Base-by-base conservation (phyloP, 1,140 invertebrate species). In the Euwallacea similis region DNA sequence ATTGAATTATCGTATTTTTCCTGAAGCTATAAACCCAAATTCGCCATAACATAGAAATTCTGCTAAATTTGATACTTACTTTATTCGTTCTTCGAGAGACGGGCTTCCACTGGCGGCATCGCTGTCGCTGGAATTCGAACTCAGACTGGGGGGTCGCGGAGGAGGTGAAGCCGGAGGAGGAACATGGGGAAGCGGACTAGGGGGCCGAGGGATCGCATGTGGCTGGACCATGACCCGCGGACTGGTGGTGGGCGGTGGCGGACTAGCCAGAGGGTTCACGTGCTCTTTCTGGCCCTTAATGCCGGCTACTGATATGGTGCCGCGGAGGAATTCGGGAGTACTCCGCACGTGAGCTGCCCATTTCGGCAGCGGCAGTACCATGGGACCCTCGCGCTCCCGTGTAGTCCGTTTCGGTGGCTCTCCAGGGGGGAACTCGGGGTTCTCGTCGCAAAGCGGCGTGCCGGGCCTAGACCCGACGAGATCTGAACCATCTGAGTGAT, bases 11-110 rank as follows among this genome's bases (percentile, higher is more conserved):
- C 1, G 21, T 33, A 33, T 33, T 33, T 33, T 33, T 33, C 21
- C 21, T 4, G 21, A 33, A 33, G 21, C 21, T 4, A 47, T 47
- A 47, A 6, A 47, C 46, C 46, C 46, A 47, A 13, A 33, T 33
- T 4, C 21, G 21, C 21, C 21, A 33, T 33, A 33, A 33, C 4
- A 2, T 33, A 33, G 1, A 33, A 33, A 33, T 33, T 33, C 21
- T 4, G 21, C 21, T 4, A 33, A 33, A 61, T 42, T 41, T 0
- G 7, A 64, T 8, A 65, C 63, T 54, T 54, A 65, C 63, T 67
- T 70, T 53, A 98, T 93, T 67, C 95, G 85, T 80, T 98, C 95
- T 76, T 97, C 95, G 61, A 97, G 85, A 44, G 89, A 89, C 0
- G 87, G 90, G 59, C 83, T 90, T 75, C 85, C 86, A 54, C 84